These are phyloP conservation scores for Porites australiensis DNA, from an alignment of 64 coral and sea anemone genomes.

Conservation along the genomic window DNA sequence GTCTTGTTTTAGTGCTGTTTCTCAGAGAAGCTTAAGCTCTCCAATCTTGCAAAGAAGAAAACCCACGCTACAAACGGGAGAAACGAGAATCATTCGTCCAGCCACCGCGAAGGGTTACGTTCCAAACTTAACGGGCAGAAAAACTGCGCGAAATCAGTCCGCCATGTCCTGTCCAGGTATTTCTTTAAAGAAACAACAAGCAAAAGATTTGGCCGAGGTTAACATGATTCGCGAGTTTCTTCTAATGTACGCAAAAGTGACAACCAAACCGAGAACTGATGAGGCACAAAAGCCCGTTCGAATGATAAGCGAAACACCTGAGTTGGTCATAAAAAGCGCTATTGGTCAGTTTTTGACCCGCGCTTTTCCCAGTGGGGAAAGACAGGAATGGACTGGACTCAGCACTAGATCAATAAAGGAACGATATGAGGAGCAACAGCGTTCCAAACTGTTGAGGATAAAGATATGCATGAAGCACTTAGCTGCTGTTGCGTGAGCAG, in stretches of 20 bases:
- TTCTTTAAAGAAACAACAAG: not conserved
- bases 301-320: conserved; percentile 69
- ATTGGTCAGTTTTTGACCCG: conserved; percentile 72
- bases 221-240: conserved; percentile 64
- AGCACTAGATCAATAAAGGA: not conserved
- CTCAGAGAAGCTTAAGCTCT: conserved; percentile 9
- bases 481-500: conserved; percentile 12
- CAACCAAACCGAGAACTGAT: conserved; percentile 10
- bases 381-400: conserved; percentile 28
- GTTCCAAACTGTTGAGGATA: conserved; percentile 70
- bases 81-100: conserved; percentile 29
- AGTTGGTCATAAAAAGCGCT: conserved; percentile 75
- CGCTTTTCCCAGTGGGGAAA: conserved; percentile 55
- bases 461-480: conserved; percentile 83
- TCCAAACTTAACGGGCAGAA: not conserved
- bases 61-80: not conserved
- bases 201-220: conserved; percentile 9
- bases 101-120: not conserved
- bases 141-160: not conserved
- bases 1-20: not conserved
- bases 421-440: conserved; percentile 56
- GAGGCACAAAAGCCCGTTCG: conserved; percentile 11
- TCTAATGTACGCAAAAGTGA: conserved; percentile 73
- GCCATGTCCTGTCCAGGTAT: not conserved
- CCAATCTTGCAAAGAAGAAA: not conserved